These are phyloP conservation scores for Pocillopora meandrina DNA, from an alignment of 92 coral and sea anemone genomes.

Conservation along the genomic window DNA sequence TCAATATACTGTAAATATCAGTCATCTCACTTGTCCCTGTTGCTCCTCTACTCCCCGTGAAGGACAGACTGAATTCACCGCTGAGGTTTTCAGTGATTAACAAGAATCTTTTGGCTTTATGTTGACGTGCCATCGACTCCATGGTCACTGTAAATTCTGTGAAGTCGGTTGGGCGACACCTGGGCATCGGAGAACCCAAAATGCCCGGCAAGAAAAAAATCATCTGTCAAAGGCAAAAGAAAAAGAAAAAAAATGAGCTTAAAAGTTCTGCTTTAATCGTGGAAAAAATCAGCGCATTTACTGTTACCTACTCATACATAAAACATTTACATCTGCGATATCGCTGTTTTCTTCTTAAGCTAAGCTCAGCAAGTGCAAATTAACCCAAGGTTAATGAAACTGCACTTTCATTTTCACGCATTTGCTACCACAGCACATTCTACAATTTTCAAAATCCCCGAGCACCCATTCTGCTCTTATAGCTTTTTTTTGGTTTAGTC, in stretches of 20 bases:
- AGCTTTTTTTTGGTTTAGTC: no score
- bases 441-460: no score
- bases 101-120: not conserved
- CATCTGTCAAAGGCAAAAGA: not conserved
- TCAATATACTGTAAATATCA: not conserved
- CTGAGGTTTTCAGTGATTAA: not conserved
- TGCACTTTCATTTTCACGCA: no score
- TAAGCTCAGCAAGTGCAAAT: no score
- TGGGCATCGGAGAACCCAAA: no score
- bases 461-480: no score
- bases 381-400: no score
- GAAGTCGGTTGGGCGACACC: not conserved
- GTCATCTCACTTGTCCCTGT: constrained; percentile 1
- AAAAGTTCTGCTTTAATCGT: not conserved
- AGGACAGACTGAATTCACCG: not conserved
- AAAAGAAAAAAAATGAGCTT: not conserved
- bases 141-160: not conserved
- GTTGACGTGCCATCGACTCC: constrained; percentile 1
- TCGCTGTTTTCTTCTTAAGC: no score
- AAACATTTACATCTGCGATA: not conserved
- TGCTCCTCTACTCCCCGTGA: not conserved
- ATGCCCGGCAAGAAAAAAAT: no score
- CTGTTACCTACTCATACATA: not conserved
- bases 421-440: no score
- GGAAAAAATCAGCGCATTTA: not conserved